Evolutionary conservation across 2,113 vertebrate species (phyloP), one percentile per base, ranked within the genome.

Genomic region (Callaeas wilsoni): DNA sequence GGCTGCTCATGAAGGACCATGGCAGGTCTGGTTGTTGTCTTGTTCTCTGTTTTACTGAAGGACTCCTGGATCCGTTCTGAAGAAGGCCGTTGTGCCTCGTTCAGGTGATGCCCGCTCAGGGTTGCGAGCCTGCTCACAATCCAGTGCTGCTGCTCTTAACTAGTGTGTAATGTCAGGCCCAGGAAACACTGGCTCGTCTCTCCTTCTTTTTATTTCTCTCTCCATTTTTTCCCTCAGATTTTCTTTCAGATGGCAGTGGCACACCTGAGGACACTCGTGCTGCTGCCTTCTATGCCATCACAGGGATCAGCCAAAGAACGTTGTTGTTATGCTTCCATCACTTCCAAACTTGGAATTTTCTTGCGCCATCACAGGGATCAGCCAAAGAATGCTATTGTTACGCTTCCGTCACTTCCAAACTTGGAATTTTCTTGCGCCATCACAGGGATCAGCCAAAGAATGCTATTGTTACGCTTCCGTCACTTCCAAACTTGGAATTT

Each of bases 51-150:
- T 25, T 25, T 37, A 17, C 26, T 29, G 52, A 7, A 47, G 21
- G 39, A 29, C 57, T 65, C 16, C 32, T 47, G 44, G 63, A 21
- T 44, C 33, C 18, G 11, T 59, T 46, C n/a, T 70, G 87, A 32
- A 47, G 9, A 32, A 35, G 10, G n/a, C n/a, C n/a, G n/a, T n/a
- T n/a, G n/a, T n/a, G n/a, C 3, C 42, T 69, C 0, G 4, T 4
- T 4, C 35, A 39, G 23, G 42, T 29, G 35, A 39, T 15, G 12
- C 12, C 20, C 46, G 7, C 23, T 47, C 67, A 49, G 62, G 53
- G 27, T 5, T 32, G 27, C 50, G 50, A n/a, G 56, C 27, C 46
- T 57, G 33, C 25, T 50, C 47, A 30, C 47, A 37, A 6, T 26
- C 29, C 37, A 22, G 1, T 33, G 13, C 39, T 12, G 18, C 53